These are phyloP conservation scores for Theodoxus fluviatilis DNA, from an alignment of 2,888 invertebrate species.

Conservation along the genomic window DNA sequence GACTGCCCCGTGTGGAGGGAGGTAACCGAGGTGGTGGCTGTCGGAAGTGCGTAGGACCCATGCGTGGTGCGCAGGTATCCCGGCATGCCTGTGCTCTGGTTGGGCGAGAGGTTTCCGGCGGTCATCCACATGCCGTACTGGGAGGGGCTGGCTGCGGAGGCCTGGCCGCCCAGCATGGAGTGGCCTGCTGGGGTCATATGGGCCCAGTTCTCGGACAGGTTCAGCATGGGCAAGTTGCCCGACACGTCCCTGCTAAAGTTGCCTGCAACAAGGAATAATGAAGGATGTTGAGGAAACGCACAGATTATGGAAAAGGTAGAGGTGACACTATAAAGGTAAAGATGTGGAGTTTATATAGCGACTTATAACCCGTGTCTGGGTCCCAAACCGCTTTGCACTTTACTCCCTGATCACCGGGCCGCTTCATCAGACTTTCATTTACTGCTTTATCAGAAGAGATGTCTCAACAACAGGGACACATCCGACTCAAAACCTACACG, in stretches of 20 bases:
- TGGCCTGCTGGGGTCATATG: conserved; percentile 45
- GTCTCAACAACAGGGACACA: too few relatives aligned
- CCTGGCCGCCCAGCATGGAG: conserved; percentile 43
- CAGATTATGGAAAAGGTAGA: too few relatives aligned
- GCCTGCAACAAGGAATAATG: conserved; percentile 47
- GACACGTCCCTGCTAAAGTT: conserved; percentile 49
- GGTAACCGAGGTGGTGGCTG: conserved; percentile 40
- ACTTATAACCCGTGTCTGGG: too few relatives aligned
- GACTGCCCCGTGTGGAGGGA: conserved; percentile 38
- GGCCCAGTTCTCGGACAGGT: conserved; percentile 55
- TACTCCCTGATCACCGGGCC: too few relatives aligned
- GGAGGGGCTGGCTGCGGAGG: conserved; percentile 38
- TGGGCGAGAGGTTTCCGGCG: conserved; percentile 51
- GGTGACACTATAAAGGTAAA: too few relatives aligned
- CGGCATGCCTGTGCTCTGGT: conserved; percentile 59
- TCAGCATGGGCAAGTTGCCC: conserved; percentile 50
- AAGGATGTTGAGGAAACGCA: too few relatives aligned
- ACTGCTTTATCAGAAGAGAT: too few relatives aligned
- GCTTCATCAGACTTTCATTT: too few relatives aligned
- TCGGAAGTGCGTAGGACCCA: conserved; percentile 48
- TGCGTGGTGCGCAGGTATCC: conserved; percentile 48
- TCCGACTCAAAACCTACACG: too few relatives aligned
- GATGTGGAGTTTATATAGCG: too few relatives aligned
- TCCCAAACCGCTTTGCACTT: too few relatives aligned
- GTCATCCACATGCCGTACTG: conserved; percentile 59